Conservation (phyloP, 2,797 vertebrate species). For the Falco concolor region DNA sequence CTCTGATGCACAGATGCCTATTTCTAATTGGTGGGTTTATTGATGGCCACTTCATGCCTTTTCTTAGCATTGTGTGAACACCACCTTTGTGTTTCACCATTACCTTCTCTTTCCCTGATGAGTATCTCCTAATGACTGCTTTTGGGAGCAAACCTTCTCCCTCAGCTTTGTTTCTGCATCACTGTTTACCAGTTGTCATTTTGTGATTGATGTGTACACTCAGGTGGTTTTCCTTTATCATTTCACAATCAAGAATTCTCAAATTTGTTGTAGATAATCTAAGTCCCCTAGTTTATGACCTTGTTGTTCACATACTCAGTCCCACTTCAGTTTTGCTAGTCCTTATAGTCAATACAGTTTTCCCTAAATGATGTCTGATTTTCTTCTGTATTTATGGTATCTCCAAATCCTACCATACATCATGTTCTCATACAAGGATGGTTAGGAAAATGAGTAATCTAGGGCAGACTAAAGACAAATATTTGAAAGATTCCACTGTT, state of each 20-base stretch:
- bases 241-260: not conserved
- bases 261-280: not conserved
- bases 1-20: not conserved
- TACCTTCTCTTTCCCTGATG: not conserved
- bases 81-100: not conserved
- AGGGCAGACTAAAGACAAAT: not conserved
- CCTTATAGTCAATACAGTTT: not conserved
- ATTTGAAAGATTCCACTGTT: not conserved
- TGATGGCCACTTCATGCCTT: not conserved
- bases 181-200: conserved; percentile 5
- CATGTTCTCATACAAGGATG: not conserved
- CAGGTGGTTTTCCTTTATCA: conserved; percentile 29
- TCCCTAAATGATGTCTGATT: not conserved
- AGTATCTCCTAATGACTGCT: not conserved
- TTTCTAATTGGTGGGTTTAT: not conserved
- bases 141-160: not conserved
- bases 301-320: not conserved
- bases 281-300: not conserved
- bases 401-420: not conserved
- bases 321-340: not conserved
- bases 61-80: not conserved
- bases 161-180: not conserved
- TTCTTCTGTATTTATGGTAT: not conserved
- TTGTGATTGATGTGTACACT: conserved; percentile 24
- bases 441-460: not conserved